phyloP scores from a whole-genome alignment of 2,113 vertebrate genomes.

The Rhea americana region DNA sequence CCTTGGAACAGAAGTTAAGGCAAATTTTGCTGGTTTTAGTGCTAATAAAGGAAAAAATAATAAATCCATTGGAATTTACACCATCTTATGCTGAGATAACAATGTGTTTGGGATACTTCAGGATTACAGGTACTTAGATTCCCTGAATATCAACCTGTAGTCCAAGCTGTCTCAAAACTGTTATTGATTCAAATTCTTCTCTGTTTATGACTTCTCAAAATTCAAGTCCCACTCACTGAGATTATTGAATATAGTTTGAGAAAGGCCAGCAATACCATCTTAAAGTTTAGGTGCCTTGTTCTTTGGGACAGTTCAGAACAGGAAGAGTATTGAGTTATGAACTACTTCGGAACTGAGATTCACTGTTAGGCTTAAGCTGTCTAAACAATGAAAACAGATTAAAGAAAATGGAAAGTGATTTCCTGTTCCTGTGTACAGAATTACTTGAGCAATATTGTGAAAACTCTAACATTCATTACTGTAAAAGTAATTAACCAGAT shows the following conservation, averaged over 20 bases:
- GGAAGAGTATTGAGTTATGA: background rate
- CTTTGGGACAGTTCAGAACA: background rate
- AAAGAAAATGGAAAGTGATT: slow-evolving; percentile 44
- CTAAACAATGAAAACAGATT: slow-evolving; percentile 44
- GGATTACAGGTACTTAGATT: background rate
- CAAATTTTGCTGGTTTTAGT: background rate
- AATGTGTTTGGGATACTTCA: background rate
- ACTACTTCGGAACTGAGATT: background rate
- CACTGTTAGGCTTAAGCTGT: background rate
- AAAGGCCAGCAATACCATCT: background rate
- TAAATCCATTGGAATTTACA: background rate
- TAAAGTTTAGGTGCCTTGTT: background rate
- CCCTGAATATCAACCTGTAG: background rate
- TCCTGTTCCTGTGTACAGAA: background rate
- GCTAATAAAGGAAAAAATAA: background rate
- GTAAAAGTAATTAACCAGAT: slow-evolving; percentile 28
- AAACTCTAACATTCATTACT: background rate
- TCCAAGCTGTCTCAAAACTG: background rate
- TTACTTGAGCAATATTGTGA: background rate
- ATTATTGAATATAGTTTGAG: background rate
- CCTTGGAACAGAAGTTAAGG: background rate
- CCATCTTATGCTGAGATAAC: background rate
- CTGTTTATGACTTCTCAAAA: background rate
- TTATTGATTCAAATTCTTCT: background rate
- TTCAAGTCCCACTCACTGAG: background rate